Base-by-base conservation (phyloP, 1,140 invertebrate genomes). In the Bilobella aurantiaca region DNA sequence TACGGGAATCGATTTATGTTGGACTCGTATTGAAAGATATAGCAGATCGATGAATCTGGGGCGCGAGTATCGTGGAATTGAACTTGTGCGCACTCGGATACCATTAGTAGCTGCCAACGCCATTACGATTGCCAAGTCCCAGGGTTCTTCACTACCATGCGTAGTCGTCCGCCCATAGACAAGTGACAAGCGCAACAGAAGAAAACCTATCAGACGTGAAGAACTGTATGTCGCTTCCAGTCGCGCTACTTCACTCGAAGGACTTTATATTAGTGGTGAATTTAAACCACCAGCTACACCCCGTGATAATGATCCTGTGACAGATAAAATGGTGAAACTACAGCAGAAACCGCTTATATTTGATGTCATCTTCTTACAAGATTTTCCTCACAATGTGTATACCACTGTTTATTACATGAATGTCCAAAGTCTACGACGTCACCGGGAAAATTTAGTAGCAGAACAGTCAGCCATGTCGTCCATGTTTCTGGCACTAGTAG, bases 121-220 rank as follows among this genome's bases (percentile, higher is more conserved):
- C 1, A 67, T 65, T 3, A 70, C 69, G 0, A 60, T 67, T 3
- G 30, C 32, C 25, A 70, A 66, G 21, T 60, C 64, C 1, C 68
- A 69, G 49, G 65, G 68, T 1, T 28, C 31, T 1, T 58, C 64
- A 3, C 58, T 58, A n/a, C 5, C 28, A 16, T 0, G 5, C 14
- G 56, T 64, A 3, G 64, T 64, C 16, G n/a, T n/a, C n/a, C n/a
- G n/a, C n/a, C n/a, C n/a, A n/a, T n/a, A n/a, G n/a, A n/a, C n/a
- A n/a, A n/a, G n/a, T n/a, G n/a, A n/a, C n/a, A n/a, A n/a, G n/a
- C 29, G 66, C 0, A n/a, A 46, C 1, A 5, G 37, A 1, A 3
- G 2, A 0, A 58, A 16, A 12, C 14, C 56, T 1, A 42, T 58
- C 21, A 1, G 14, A 0, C 23, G 63, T 23, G 25, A 31, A 16